Percentiles rank a stretch among this genome's conserved stretches.
Evolutionary conservation across 2,888 invertebrate genomes (phyloP).

Genomic region (Dryocosmus kuriphilus): DNA sequence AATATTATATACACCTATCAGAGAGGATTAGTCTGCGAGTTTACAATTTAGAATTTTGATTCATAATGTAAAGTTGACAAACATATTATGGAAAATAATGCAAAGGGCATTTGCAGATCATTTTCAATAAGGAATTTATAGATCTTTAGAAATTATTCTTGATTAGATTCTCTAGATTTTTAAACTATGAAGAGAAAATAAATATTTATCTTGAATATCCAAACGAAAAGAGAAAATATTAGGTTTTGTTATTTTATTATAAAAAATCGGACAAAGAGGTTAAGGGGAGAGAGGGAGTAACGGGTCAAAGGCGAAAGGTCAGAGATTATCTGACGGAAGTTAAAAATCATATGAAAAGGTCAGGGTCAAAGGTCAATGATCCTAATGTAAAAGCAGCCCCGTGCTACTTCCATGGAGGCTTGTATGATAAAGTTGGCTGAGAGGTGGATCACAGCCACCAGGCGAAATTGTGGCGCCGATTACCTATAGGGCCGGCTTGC

Average conservation of each 20-base stretch:
- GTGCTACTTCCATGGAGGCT: too few species aligned
- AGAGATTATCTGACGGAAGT: too few species aligned
- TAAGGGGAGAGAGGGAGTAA: too few species aligned
- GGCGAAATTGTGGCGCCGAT: too few species aligned
- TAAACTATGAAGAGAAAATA: not conserved
- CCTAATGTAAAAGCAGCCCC: too few species aligned
- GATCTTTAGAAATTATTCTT: not conserved
- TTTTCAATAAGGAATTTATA: constrained; percentile 4
- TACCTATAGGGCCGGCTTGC: too few species aligned
- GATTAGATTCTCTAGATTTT: not conserved
- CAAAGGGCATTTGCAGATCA: constrained; percentile 2
- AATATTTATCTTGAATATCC: not conserved
- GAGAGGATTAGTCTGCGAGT: constrained; percentile 63
- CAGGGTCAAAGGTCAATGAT: too few species aligned
- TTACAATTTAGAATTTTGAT: constrained; percentile 55
- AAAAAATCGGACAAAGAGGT: not conserved
- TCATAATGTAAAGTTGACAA: not conserved
- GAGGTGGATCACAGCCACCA: too few species aligned
- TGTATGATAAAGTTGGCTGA: too few species aligned
- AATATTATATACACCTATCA: constrained; percentile 54
- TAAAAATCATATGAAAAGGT: too few species aligned
- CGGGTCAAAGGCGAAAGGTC: too few species aligned
- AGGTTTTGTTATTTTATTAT: not conserved
- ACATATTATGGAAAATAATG: not conserved
- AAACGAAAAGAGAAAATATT: not conserved